Percentiles rank a stretch among this genome's conserved stretches.
Conservation (phyloP, 2,113 vertebrate species). For the Bothrops jararaca region DNA sequence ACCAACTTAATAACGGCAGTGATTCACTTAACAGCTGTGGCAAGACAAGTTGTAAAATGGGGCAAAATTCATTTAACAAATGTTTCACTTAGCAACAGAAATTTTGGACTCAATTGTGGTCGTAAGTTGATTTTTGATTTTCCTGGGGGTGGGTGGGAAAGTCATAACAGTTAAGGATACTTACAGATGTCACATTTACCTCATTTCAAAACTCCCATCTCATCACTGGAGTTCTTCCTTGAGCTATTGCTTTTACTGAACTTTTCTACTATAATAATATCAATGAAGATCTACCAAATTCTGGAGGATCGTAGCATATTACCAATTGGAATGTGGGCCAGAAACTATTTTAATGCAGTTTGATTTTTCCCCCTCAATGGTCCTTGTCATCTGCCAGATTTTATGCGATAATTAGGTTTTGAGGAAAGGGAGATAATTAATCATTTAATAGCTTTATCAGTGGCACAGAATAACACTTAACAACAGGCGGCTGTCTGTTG, state of each 20-base stretch:
- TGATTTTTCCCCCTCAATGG: background rate
- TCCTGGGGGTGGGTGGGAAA: background rate
- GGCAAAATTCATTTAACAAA: no score
- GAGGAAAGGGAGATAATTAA: background rate
- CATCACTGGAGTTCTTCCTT: background rate
- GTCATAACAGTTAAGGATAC: background rate
- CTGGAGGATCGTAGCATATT: background rate
- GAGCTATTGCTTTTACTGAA: background rate
- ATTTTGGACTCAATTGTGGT: no score
- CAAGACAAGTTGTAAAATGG: no score
- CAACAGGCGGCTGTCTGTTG: background rate
- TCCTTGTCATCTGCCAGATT: slow-evolving; percentile 5
- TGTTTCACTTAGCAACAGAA: no score
- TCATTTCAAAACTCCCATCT: background rate
- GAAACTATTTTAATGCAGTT: background rate
- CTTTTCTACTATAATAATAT: background rate
- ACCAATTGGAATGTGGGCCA: background rate
- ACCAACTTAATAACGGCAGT: no score
- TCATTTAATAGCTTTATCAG: slow-evolving; percentile 4
- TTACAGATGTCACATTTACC: background rate
- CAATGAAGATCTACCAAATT: background rate
- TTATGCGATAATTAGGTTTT: background rate
- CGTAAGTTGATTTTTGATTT: background rate
- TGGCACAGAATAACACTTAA: background rate
- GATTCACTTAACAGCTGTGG: no score